Conservation (phyloP, 2,797 vertebrate species). For the Cheirogaleus major region DNA sequence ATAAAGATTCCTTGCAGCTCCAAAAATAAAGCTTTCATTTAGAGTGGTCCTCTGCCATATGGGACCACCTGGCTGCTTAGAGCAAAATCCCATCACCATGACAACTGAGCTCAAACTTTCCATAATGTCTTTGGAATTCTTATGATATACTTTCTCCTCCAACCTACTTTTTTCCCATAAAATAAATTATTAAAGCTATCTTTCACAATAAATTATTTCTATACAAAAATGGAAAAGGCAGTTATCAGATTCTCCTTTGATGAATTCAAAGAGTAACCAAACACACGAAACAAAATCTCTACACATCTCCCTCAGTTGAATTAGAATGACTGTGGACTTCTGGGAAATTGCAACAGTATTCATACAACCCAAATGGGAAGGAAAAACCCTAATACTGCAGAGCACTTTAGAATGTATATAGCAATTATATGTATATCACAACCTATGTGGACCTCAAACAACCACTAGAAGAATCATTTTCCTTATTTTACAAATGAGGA, state of each 20-base stretch:
- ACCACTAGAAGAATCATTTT: not conserved
- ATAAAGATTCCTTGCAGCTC: constrained; percentile 51
- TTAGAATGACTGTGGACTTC: not conserved
- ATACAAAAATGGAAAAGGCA: not conserved
- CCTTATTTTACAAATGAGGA: not conserved
- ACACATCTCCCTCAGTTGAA: not conserved
- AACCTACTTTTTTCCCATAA: not conserved
- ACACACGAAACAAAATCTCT: not conserved
- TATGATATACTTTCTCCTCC: constrained; percentile 3
- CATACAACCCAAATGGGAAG: not conserved
- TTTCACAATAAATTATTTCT: not conserved
- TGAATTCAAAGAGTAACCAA: not conserved
- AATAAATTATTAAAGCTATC: constrained; percentile 28
- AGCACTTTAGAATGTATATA: not conserved
- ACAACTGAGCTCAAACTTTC: constrained; percentile 59
- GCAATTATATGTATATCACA: not conserved
- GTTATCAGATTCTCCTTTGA: not conserved
- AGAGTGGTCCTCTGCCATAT: constrained; percentile 59
- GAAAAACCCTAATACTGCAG: not conserved
- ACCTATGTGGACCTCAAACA: not conserved
- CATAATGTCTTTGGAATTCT: constrained; percentile 22
- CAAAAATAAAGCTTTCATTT: constrained; percentile 64
- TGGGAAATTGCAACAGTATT: not conserved
- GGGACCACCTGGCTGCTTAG: constrained; percentile 57
- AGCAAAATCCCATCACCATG: constrained; percentile 66